These are phyloP conservation scores for Diplodus puntazzo DNA, from an alignment of 2,797 vertebrate genomes.

Conservation along the genomic window DNA sequence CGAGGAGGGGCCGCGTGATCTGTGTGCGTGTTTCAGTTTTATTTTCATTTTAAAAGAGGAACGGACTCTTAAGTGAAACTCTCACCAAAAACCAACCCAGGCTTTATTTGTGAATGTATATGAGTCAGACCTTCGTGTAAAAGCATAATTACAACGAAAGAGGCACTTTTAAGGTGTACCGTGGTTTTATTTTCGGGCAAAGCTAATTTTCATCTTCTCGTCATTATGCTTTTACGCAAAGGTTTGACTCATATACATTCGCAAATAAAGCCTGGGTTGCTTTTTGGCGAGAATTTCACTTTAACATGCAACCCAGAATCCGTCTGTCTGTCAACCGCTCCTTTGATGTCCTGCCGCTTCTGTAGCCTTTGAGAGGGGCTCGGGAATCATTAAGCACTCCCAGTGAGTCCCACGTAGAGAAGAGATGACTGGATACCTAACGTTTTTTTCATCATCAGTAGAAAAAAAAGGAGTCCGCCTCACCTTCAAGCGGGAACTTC, in stretches of 20 bases:
- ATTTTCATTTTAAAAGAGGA: slow-evolving; percentile 73
- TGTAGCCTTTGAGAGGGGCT: slow-evolving; percentile 74
- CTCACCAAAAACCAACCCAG: no score
- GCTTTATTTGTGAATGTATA: no score
- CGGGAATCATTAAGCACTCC: slow-evolving; percentile 77
- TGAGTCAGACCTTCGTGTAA: no score
- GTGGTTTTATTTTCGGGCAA: no score
- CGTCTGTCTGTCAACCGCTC: slow-evolving; percentile 76
- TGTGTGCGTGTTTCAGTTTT: slow-evolving; percentile 44
- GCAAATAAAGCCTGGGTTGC: no score
- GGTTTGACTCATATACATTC: no score
- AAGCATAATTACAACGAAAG: no score
- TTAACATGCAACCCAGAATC: slow-evolving; percentile 73
- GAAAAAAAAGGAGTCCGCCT: slow-evolving; percentile 44
- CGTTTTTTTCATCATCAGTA: slow-evolving; percentile 74
- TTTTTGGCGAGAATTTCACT: no score
- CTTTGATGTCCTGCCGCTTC: slow-evolving; percentile 81
- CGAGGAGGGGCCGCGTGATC: background rate
- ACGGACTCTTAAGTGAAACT: slow-evolving; percentile 57
- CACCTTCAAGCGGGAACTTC: slow-evolving; percentile 56
- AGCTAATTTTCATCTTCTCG: no score
- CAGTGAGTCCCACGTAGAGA: slow-evolving; percentile 71
- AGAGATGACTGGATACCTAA: slow-evolving; percentile 70
- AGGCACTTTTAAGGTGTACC: no score
- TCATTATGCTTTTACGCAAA: no score